Conservation (phyloP, 2,797 vertebrate genomes). For the Pseudochirops corinnae region DNA sequence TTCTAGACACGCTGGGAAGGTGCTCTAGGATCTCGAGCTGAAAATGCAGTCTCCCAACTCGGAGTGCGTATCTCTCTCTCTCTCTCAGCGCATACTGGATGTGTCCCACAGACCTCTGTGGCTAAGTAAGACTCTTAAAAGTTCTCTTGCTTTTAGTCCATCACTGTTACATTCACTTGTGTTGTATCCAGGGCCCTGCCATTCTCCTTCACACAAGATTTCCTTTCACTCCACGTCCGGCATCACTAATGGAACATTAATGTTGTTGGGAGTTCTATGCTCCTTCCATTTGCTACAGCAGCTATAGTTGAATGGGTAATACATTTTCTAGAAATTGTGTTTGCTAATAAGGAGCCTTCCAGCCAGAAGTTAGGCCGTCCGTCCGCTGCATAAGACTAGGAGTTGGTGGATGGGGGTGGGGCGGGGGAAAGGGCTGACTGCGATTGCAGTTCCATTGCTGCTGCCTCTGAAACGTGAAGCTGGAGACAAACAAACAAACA, state of each 20-base stretch:
- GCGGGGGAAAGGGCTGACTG: conserved; percentile 76
- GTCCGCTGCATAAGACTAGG: conserved; percentile 75
- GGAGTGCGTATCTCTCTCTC: conserved; percentile 72
- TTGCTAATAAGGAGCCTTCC: conserved; percentile 83
- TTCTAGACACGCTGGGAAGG: conserved; percentile 82
- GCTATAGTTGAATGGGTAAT: conserved; percentile 84
- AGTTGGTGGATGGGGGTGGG: conserved; percentile 47
- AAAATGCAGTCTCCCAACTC: conserved; percentile 82
- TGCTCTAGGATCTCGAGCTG: conserved; percentile 79
- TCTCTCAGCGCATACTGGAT: conserved; percentile 81
- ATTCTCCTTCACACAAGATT: conserved; percentile 82
- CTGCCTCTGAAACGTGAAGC: conserved; percentile 76
- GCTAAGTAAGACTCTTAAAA: conserved; percentile 83
- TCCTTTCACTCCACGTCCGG: conserved; percentile 80
- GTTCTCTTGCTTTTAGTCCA: conserved; percentile 82
- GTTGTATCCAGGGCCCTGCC: conserved; percentile 81
- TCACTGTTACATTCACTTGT: conserved; percentile 85
- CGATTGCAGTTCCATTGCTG: conserved; percentile 65
- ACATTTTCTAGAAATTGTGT: conserved; percentile 78
- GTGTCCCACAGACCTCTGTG: conserved; percentile 83
- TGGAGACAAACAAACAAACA: conserved; percentile 49
- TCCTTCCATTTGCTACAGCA: conserved; percentile 81
- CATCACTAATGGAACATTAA: conserved; percentile 82
- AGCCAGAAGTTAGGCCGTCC: conserved; percentile 81
- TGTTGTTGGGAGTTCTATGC: conserved; percentile 72